phyloP scores from a whole-genome alignment of 2,888 invertebrate species.

The Koerneria pararmatus region DNA sequence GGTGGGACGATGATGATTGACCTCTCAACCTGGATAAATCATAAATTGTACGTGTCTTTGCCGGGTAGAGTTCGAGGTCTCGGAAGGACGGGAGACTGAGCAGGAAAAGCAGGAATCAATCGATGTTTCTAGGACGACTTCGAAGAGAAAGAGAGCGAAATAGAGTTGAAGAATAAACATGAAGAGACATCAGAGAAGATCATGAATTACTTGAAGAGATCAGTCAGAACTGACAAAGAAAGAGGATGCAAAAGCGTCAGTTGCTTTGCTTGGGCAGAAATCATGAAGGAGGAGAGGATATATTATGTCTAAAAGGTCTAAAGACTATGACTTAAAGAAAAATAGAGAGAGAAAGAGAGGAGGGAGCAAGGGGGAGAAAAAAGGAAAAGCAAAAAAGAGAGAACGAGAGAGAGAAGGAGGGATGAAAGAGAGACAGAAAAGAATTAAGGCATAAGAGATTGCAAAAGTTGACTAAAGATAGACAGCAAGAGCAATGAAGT shows the following conservation, averaged over 20 bases:
- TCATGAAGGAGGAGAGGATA: constrained; percentile 8
- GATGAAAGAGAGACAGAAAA: constrained; percentile 24
- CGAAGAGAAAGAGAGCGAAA: background rate
- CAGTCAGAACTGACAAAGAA: background rate
- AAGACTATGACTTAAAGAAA: constrained; percentile 1
- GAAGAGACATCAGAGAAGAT: background rate
- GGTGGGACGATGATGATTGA: too few species aligned
- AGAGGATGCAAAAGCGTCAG: background rate
- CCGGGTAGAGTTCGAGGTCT: background rate
- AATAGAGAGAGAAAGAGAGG: constrained; percentile 13
- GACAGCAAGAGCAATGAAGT: constrained; percentile 17
- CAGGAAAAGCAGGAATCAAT: constrained; percentile 5
- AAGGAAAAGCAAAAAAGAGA: constrained; percentile 12
- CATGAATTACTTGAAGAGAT: background rate
- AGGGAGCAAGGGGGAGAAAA: constrained; percentile 13
- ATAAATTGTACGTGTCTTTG: background rate
- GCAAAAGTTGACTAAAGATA: constrained; percentile 22
- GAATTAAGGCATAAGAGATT: constrained; percentile 3
- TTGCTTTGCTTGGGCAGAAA: background rate
- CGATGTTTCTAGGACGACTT: background rate
- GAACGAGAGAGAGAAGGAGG: constrained; percentile 14
- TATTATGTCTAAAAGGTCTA: constrained; percentile 1
- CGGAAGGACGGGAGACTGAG: background rate
- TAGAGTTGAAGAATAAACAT: constrained; percentile 8
- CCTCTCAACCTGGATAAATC: too few species aligned